Conservation (phyloP, 64 coral and sea anemone species). For the Platygyra sinensis region DNA sequence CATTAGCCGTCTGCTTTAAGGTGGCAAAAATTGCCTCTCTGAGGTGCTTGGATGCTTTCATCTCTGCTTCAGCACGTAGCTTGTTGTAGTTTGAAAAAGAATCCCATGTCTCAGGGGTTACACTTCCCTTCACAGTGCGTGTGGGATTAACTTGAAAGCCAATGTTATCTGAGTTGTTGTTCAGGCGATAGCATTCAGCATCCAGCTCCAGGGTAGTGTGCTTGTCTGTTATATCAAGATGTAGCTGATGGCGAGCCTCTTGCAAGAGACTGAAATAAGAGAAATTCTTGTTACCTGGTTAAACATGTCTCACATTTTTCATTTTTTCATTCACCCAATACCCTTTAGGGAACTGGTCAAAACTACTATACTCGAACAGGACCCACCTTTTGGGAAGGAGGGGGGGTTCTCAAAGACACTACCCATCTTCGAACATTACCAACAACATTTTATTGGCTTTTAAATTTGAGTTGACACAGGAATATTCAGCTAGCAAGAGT, state of each 20-base stretch:
- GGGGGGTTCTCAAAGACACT: too few species aligned
- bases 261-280: conserved; percentile 82
- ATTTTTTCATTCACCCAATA: too few species aligned
- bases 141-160: conserved; percentile 95
- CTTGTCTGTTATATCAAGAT: conserved; percentile 97
- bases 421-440: too few species aligned
- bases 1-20: conserved; percentile 95
- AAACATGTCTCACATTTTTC: too few species aligned
- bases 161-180: conserved; percentile 95
- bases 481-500: too few species aligned
- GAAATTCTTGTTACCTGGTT: not conserved
- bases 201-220: conserved; percentile 82
- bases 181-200: conserved; percentile 76
- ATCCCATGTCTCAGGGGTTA: conserved; percentile 97
- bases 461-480: too few species aligned
- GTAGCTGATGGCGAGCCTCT: conserved; percentile 95
- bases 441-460: too few species aligned
- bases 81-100: conserved; percentile 99
- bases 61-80: conserved; percentile 94
- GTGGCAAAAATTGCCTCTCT: conserved; percentile 99
- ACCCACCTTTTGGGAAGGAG: too few species aligned
- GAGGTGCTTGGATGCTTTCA: conserved; percentile 94
- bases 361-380: too few species aligned
- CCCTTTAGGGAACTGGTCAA: too few species aligned
- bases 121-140: conserved; percentile 92